Percentiles rank a stretch among this genome's conserved stretches.
These are phyloP conservation scores for Mus spretus DNA, from an alignment of 2,797 vertebrate species.

Conservation along the genomic window DNA sequence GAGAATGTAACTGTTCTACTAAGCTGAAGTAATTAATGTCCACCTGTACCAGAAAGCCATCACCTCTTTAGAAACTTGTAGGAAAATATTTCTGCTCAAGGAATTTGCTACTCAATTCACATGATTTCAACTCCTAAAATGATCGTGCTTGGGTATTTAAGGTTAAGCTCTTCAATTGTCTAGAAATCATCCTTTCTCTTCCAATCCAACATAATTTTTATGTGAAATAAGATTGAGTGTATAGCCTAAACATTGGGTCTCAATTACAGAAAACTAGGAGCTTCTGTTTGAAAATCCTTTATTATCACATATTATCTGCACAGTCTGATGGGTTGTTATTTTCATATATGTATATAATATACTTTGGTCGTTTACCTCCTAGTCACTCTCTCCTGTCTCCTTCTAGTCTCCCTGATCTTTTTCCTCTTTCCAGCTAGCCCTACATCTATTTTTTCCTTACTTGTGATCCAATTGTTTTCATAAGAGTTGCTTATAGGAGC, in stretches of 20 bases:
- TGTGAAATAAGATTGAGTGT: background rate
- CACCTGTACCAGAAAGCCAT: background rate
- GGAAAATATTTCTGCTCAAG: background rate
- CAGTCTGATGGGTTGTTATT: background rate
- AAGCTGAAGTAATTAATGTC: background rate
- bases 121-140: background rate
- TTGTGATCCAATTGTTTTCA: background rate
- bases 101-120: background rate
- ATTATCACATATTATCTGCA: background rate
- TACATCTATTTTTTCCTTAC: background rate
- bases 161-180: background rate
- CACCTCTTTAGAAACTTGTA: background rate
- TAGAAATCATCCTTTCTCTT: background rate
- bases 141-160: background rate
- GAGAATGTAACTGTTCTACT: background rate
- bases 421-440: background rate
- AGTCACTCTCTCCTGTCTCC: background rate
- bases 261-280: background rate
- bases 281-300: background rate
- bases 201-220: background rate
- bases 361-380: background rate
- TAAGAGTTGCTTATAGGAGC: background rate
- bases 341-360: background rate
- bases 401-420: too few species aligned
- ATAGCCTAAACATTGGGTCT: background rate